Conservation (phyloP, 2,888 invertebrate genomes). For the Enoplolaimus lenunculus region DNA sequence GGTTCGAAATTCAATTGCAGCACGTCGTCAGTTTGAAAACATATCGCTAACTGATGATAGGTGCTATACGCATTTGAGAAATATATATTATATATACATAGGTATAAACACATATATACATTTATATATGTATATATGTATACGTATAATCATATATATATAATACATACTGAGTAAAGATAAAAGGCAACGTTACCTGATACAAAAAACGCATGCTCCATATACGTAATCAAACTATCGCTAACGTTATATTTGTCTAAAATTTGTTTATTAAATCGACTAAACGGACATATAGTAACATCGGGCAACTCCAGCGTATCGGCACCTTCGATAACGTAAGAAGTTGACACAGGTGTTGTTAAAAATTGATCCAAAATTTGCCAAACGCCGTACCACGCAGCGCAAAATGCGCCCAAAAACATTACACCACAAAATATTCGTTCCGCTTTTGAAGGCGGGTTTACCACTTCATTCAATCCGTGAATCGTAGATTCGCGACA, state of each 20-base stretch:
- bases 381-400: not conserved
- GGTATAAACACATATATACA: too few relatives aligned
- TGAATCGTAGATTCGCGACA: not conserved
- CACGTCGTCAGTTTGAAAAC: too few relatives aligned
- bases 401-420: conserved; percentile 4
- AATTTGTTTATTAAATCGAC: not conserved
- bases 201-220: not conserved
- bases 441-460: not conserved
- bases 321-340: conserved; percentile 2
- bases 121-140: too few relatives aligned
- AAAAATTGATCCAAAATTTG: not conserved
- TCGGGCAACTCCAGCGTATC: not conserved
- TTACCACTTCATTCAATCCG: not conserved
- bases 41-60: too few relatives aligned
- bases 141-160: too few relatives aligned
- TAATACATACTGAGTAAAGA: too few relatives aligned
- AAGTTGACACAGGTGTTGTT: not conserved
- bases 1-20: too few relatives aligned
- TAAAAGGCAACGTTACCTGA: too few relatives aligned
- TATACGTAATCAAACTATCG: not conserved
- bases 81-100: too few relatives aligned
- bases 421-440: not conserved
- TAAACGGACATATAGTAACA: not conserved
- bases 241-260: not conserved
- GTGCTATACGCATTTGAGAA: too few relatives aligned